Base-by-base conservation (phyloP, 2,888 invertebrate genomes). In the Drosophila glabriapex region DNA sequence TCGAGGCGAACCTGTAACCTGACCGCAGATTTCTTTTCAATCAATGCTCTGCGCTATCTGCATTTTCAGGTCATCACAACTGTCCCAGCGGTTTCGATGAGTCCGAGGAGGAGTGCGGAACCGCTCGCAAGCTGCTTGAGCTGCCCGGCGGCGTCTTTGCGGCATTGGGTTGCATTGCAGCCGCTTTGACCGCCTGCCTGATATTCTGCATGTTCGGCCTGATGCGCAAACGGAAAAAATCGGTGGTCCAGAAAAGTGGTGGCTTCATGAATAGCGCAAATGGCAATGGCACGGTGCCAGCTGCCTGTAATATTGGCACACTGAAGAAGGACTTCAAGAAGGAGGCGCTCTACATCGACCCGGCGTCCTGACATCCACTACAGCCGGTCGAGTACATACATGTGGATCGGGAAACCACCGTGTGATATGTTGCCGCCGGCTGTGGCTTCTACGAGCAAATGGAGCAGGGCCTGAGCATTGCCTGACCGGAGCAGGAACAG, bases 361-460 rank as follows among this genome's bases (percentile, higher is more conserved):
- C 95, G 37, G 95, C 95, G 91, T 97, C 97, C 95, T 97, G 97
- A 97, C 97, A 97, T 92, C 97, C 97, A 94, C 95, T 96, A 93
- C 96, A 97, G 95, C 96, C 97, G 95, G 97, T 97, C 95, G 97
- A 97, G 94, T 97, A 97, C 94, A 97, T 97, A 93, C 97, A 97
- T 94, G 97, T 97, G 94, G 97, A 98, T 94, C 96, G 97, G 94
- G 97, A 97, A 95, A 97, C 97, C 93, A 97, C 97, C 91, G 97
- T 98, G 95, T 97, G 96, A 96, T 93, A 93, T 93, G 93, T 92
- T 92, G 90, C 91, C 77, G 82, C 85, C 88, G 91, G 90, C 83
- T 90, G 77, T 87, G 82, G 85, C 73, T 66, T 69, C 41, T 84
- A 76, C 55, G 68, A 87, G 68, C 80, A 88, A 65, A 77, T 83